Conservation (phyloP, 2,113 vertebrate species). For the Raja brachyura region DNA sequence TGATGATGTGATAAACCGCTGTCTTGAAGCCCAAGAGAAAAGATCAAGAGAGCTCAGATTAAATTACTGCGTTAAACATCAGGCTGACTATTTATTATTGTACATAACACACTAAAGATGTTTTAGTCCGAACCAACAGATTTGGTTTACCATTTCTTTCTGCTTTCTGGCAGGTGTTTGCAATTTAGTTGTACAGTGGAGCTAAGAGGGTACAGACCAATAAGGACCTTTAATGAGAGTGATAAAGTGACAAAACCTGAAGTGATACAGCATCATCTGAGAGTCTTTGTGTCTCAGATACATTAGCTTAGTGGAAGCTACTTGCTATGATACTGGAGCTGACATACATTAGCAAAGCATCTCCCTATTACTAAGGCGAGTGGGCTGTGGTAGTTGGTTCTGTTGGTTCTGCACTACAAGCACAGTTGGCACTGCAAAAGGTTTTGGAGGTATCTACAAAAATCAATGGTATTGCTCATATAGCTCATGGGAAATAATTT, state of each 20-base stretch:
- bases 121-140: not conserved
- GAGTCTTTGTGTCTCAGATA: not conserved
- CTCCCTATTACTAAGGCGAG: not conserved
- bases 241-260: not conserved
- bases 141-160: not conserved
- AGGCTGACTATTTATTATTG: not conserved
- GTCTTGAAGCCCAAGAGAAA: not conserved
- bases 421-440: not conserved
- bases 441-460: not conserved
- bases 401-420: not conserved
- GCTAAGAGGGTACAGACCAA: not conserved
- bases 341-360: not conserved
- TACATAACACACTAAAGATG: not conserved
- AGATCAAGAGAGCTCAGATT: not conserved
- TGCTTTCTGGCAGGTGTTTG: not conserved
- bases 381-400: not conserved
- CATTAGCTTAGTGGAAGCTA: not conserved
- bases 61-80: not conserved
- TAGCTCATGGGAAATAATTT: not conserved
- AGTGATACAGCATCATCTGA: not conserved
- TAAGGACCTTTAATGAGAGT: not conserved
- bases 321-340: not conserved
- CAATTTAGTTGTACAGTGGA: not conserved
- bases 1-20: conserved; percentile 26
- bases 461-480: not conserved